Percentiles rank a stretch among this genome's conserved stretches.
These are phyloP conservation scores for Sorex araneus DNA, from an alignment of 2,113 vertebrate genomes.

Conservation along the genomic window DNA sequence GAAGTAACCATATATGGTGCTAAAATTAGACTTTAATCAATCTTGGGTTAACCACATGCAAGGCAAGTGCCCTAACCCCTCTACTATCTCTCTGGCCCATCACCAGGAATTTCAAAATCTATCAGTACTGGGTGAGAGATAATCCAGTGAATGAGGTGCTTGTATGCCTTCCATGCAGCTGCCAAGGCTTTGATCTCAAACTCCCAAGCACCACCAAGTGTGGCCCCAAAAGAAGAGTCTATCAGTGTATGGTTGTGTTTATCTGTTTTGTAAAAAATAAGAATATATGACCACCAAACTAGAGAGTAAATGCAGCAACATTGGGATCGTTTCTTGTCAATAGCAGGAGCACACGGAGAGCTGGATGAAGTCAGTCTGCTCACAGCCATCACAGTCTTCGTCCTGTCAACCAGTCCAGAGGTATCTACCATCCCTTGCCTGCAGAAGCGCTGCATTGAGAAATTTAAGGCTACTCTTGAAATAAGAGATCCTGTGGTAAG, in stretches of 20 bases:
- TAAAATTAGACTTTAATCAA: too few relatives aligned
- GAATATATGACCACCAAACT: neutral
- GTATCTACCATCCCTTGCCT: conserved; percentile 91
- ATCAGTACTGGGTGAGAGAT: too few relatives aligned
- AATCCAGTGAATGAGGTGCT: too few relatives aligned
- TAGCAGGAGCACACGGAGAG: conserved; percentile 82
- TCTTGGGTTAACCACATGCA: too few relatives aligned
- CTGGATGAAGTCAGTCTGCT: conserved; percentile 92
- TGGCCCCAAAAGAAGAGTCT: too few relatives aligned
- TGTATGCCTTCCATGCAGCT: too few relatives aligned
- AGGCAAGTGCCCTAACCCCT: too few relatives aligned
- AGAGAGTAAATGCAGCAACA: neutral
- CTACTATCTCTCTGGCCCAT: too few relatives aligned
- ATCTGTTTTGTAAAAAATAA: neutral
- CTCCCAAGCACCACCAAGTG: too few relatives aligned
- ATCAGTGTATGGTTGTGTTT: neutral
- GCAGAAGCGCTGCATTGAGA: conserved; percentile 90
- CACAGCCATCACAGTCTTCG: conserved; percentile 93
- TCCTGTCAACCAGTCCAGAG: conserved; percentile 92
- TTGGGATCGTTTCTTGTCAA: conserved; percentile 69
- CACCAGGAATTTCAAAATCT: too few relatives aligned
- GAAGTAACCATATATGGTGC: too few relatives aligned
- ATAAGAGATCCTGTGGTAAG: conserved; percentile 94
- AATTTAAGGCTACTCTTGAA: conserved; percentile 91
- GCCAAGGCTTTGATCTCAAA: too few relatives aligned